phyloP scores from a whole-genome alignment of 2,113 vertebrate genomes.

The Pimephales promelas region DNA sequence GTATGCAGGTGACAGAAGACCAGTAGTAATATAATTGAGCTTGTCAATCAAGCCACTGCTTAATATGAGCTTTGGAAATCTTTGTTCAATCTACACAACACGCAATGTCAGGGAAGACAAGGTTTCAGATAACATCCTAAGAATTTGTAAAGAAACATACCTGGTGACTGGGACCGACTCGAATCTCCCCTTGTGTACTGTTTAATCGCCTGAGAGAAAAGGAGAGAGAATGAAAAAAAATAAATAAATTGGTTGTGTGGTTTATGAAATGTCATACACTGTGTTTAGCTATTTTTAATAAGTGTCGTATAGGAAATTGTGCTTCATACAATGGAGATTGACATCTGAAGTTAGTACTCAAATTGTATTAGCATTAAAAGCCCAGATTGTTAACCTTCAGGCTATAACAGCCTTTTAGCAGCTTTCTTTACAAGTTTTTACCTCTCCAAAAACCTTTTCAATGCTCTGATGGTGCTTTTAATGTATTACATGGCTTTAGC shows the following conservation, averaged over 20 bases:
- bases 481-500: neutral
- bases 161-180: conserved; percentile 98
- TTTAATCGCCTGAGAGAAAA: conserved; percentile 88
- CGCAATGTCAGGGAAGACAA: neutral
- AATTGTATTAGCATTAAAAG: conserved; percentile 1
- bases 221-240: conserved; percentile 62
- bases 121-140: conserved; percentile 32
- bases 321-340: no score
- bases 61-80: conserved; percentile 7
- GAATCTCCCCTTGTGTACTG: conserved; percentile 98
- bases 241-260: conserved; percentile 10
- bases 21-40: neutral
- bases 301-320: no score
- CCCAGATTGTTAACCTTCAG: neutral
- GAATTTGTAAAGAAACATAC: conserved; percentile 72
- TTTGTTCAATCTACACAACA: neutral
- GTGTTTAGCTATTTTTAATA: neutral
- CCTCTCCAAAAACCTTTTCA: neutral
- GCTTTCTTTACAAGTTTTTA: conserved; percentile 1
- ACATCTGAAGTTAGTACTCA: neutral
- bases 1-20: neutral
- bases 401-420: conserved; percentile 3
- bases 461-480: neutral
- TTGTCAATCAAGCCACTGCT: conserved; percentile 1
- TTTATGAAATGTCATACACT: neutral